phyloP scores from a whole-genome alignment of 2,888 invertebrate genomes.

The Agrotis segetum region DNA sequence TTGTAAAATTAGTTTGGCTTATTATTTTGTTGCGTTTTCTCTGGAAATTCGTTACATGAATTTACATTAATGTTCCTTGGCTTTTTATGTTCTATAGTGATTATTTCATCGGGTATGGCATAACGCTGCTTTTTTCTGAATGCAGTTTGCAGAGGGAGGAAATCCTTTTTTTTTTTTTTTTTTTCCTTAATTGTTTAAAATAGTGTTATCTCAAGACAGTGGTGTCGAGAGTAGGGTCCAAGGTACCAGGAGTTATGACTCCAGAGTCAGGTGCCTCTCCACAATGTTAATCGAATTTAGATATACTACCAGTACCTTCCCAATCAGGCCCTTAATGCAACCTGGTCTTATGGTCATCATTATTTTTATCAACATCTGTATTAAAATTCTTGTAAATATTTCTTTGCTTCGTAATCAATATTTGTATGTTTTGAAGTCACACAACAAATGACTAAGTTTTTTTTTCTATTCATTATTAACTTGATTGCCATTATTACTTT shows the following conservation, averaged over 20 bases:
- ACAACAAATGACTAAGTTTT: neutral
- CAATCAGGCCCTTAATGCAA: too few relatives aligned
- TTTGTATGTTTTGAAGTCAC: neutral
- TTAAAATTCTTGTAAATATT: neutral
- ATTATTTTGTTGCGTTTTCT: slow-evolving; percentile 4
- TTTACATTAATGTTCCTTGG: neutral
- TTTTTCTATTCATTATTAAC: neutral
- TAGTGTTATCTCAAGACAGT: too few relatives aligned
- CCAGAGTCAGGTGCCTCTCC: too few relatives aligned
- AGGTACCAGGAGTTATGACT: too few relatives aligned
- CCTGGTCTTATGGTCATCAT: neutral
- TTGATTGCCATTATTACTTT: neutral
- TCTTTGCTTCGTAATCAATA: neutral
- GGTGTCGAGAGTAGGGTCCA: too few relatives aligned
- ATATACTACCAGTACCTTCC: too few relatives aligned
- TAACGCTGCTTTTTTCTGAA: neutral
- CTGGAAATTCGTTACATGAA: neutral
- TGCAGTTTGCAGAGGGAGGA: neutral
- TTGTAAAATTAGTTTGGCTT: slow-evolving; percentile 24
- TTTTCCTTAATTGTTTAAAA: too few relatives aligned
- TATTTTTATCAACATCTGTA: neutral
- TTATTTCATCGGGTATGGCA: neutral
- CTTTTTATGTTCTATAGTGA: neutral
- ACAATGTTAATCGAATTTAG: too few relatives aligned
- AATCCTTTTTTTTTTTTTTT: neutral